Evolutionary conservation across 2,113 vertebrate genomes (phyloP).

Genomic region (Labeo catla): DNA sequence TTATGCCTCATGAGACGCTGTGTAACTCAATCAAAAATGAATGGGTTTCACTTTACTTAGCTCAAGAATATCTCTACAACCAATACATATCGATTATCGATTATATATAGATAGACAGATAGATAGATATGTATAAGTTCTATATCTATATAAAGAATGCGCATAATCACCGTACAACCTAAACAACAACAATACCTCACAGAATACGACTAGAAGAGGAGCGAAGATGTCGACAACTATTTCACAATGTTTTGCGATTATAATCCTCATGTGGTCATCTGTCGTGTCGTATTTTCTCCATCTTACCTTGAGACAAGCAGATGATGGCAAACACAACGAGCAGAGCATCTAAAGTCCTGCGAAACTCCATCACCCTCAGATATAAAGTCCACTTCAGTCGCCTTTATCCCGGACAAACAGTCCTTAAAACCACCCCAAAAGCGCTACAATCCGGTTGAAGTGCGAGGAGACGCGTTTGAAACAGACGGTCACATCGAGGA

Average conservation of each 20-base stretch:
- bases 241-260: slow-evolving; percentile 7
- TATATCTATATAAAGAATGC: neutral
- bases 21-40: neutral
- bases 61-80: neutral
- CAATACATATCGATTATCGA: neutral
- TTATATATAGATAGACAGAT: no score
- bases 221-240: neutral
- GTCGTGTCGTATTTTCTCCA: neutral
- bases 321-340: slow-evolving; percentile 63
- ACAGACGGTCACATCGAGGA: slow-evolving; percentile 37
- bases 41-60: neutral
- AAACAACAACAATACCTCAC: neutral
- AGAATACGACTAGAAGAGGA: neutral
- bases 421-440: slow-evolving; percentile 33
- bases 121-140: neutral
- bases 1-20: neutral
- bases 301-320: slow-evolving; percentile 75
- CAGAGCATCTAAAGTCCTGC: slow-evolving; percentile 58
- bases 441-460: slow-evolving; percentile 29
- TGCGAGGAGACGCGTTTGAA: neutral
- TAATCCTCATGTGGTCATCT: neutral
- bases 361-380: slow-evolving; percentile 70
- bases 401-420: slow-evolving; percentile 39
- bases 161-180: neutral
- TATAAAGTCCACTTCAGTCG: slow-evolving; percentile 49